phyloP scores from a whole-genome alignment of 2,113 vertebrate species.

The Chamaea fasciata region DNA sequence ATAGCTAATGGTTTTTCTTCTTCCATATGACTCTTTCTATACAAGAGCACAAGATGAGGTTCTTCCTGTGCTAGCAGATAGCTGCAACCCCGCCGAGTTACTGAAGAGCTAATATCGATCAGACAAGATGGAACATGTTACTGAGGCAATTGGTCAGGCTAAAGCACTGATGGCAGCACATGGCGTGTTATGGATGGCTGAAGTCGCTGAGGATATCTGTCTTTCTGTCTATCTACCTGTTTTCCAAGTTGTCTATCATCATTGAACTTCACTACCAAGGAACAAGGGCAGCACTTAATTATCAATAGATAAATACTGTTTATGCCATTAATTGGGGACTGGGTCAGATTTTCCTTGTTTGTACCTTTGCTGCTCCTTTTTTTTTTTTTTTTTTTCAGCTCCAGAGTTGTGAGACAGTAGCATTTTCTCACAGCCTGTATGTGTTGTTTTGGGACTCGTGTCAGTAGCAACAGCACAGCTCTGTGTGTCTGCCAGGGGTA shows the following conservation, averaged over 20 bases:
- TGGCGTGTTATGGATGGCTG: constrained; percentile 29
- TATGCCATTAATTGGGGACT: not conserved
- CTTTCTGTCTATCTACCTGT: constrained; percentile 8
- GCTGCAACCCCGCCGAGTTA: not conserved
- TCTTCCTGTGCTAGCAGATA: not conserved
- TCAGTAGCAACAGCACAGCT: constrained; percentile 30
- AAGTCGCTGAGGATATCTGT: not conserved
- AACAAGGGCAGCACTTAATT: constrained; percentile 9
- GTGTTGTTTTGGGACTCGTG: constrained; percentile 25
- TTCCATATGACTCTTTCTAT: not conserved
- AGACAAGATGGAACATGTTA: constrained; percentile 26
- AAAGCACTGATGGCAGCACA: not conserved
- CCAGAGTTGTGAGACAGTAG: not conserved
- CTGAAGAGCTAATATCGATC: constrained; percentile 18
- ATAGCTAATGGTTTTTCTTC: not conserved
- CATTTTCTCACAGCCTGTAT: constrained; percentile 36
- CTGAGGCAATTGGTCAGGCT: constrained; percentile 41
- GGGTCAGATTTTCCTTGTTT: not conserved
- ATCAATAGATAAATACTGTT: constrained; percentile 12
- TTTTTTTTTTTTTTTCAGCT: not conserved
- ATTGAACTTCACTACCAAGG: not conserved
- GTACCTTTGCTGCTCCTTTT: not conserved
- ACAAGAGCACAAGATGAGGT: not conserved
- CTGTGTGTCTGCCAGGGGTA: constrained; percentile 34
- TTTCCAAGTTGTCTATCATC: constrained; percentile 27